Conservation (phyloP, 2,888 invertebrate species). For the Creontiades dilutus region DNA sequence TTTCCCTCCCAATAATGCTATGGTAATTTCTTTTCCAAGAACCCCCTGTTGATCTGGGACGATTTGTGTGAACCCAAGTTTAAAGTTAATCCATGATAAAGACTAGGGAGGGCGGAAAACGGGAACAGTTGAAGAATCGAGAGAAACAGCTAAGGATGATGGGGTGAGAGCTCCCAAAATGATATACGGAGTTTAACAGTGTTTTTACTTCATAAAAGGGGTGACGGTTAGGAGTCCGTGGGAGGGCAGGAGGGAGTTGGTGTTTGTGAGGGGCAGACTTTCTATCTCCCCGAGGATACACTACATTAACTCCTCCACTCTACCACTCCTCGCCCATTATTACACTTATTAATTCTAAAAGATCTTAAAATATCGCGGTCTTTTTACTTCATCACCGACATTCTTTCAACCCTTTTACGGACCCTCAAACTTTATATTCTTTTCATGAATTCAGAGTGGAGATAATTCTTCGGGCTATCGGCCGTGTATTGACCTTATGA, state of each 20-base stretch:
- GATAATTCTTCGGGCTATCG: neutral
- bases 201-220: constrained; percentile 21
- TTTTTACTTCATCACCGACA: constrained; percentile 57
- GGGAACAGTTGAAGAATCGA: constrained; percentile 26
- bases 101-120: neutral
- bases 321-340: constrained; percentile 25
- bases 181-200: constrained; percentile 16
- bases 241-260: neutral
- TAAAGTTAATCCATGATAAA: constrained; percentile 25
- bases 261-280: constrained; percentile 13
- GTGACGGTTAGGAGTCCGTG: neutral
- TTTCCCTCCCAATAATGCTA: neutral
- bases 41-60: constrained; percentile 9
- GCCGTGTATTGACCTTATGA: constrained; percentile 17
- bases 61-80: constrained; percentile 23
- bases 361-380: constrained; percentile 55
- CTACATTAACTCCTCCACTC: constrained; percentile 47
- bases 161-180: constrained; percentile 3
- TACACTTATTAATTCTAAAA: constrained; percentile 59
- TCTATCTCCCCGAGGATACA: constrained; percentile 49
- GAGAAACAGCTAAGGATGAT: constrained; percentile 12
- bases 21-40: neutral
- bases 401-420: constrained; percentile 59
- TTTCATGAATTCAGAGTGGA: constrained; percentile 7
- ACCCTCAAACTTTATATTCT: constrained; percentile 6